Percentiles rank a stretch among this genome's conserved stretches.
These are phyloP conservation scores for Boulengeromyrus knoepffleri DNA, from an alignment of 2,113 vertebrate species.

Conservation along the genomic window DNA sequence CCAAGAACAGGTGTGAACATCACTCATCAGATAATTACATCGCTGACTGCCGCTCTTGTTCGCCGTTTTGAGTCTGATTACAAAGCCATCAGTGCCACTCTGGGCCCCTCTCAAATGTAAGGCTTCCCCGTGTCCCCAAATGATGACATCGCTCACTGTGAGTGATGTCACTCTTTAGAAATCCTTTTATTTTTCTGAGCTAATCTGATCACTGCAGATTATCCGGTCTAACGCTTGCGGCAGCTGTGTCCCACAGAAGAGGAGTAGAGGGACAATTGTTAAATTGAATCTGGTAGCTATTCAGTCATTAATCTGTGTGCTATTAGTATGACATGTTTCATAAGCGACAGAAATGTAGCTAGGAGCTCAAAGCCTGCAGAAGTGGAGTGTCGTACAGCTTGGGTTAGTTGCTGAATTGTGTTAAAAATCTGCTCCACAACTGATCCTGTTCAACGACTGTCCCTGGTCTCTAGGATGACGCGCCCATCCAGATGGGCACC, in stretches of 20 bases:
- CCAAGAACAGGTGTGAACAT: not conserved
- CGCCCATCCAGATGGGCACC: not conserved
- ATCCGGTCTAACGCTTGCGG: not conserved
- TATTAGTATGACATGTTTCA: not conserved
- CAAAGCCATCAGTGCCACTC: not conserved
- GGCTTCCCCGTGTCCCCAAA: not conserved
- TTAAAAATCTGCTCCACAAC: not conserved
- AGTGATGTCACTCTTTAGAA: not conserved
- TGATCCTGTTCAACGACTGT: not conserved
- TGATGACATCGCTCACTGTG: not conserved
- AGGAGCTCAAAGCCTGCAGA: not conserved
- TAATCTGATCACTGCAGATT: not conserved
- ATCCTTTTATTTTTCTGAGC: not conserved
- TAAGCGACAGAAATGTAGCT: not conserved
- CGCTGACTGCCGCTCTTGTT: not conserved
- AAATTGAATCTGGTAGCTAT: not conserved
- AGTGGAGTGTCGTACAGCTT: not conserved
- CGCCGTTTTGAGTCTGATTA: not conserved
- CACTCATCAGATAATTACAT: not conserved
- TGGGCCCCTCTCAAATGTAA: not conserved
- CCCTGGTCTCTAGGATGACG: not conserved
- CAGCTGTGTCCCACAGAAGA: not conserved
- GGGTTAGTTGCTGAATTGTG: not conserved
- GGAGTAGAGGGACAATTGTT: not conserved
- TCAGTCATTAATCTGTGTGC: not conserved